Evolutionary conservation across 2,888 invertebrate species (phyloP).

Genomic region (Parthenolecanium corni): DNA sequence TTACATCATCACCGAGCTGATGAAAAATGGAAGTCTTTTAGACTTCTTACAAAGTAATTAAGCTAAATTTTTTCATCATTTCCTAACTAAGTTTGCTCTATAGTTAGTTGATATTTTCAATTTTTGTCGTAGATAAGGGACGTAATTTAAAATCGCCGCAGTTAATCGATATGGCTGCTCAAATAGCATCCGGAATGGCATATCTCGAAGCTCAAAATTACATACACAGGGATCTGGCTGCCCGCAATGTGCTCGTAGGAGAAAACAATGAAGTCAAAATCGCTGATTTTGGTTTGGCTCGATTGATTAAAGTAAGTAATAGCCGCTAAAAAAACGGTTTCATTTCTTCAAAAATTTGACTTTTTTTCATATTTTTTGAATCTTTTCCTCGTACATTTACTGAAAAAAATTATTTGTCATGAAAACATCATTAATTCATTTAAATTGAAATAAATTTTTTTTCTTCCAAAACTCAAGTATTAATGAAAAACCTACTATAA

Average conservation of each 20-base stretch:
- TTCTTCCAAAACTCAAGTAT: no score
- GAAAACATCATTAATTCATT: no score
- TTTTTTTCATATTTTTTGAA: no score
- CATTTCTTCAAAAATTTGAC: no score
- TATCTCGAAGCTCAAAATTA: conserved; percentile 98
- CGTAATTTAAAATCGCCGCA: conserved; percentile 81
- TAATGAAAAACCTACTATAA: no score
- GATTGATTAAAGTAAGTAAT: conserved; percentile 74
- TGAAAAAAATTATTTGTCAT: no score
- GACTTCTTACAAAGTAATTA: conserved; percentile 32
- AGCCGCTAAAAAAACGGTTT: no score
- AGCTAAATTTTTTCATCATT: background rate
- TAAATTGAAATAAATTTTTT: no score
- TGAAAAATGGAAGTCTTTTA: conserved; percentile 89
- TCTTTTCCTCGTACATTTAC: no score
- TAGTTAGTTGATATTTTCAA: background rate
- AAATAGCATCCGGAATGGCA: conserved; percentile 98
- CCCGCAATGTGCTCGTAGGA: conserved; percentile 92
- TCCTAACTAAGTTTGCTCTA: no score
- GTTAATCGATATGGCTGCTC: conserved; percentile 95
- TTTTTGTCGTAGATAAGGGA: conserved; percentile 61
- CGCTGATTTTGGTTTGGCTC: conserved; percentile 95
- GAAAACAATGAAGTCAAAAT: conserved; percentile 84
- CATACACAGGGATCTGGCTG: conserved; percentile 96
- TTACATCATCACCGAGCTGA: conserved; percentile 96